Evolutionary conservation across 2,888 invertebrate genomes (phyloP).

Genomic region (Torymus tubicola): DNA sequence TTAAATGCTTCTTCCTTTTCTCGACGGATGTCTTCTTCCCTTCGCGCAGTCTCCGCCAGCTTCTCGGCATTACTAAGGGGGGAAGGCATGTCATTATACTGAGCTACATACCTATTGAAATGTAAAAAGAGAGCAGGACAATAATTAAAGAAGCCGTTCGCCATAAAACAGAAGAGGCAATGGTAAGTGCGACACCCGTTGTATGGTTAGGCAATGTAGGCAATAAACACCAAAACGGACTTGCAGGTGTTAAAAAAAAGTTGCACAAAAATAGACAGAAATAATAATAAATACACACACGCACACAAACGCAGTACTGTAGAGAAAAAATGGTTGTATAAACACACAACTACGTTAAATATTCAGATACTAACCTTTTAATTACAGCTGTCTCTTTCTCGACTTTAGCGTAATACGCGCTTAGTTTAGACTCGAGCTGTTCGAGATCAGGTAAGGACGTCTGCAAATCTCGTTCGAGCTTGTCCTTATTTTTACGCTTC

Average conservation of each 20-base stretch:
- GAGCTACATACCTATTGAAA: slow-evolving; percentile 73
- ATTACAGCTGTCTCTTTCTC: slow-evolving; percentile 81
- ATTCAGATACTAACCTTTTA: slow-evolving; percentile 77
- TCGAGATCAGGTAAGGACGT: slow-evolving; percentile 85
- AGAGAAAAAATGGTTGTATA: not conserved
- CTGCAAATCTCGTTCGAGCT: slow-evolving; percentile 81
- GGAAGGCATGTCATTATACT: slow-evolving; percentile 75
- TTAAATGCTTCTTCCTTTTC: slow-evolving; percentile 72
- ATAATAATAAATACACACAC: too few species aligned
- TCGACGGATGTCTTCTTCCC: slow-evolving; percentile 73
- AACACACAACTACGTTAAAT: slow-evolving; percentile 23
- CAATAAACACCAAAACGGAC: too few species aligned
- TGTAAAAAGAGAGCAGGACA: slow-evolving; percentile 68
- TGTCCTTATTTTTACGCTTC: slow-evolving; percentile 77
- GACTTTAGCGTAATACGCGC: slow-evolving; percentile 87
- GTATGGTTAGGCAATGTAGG: too few species aligned
- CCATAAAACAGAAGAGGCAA: slow-evolving; percentile 15
- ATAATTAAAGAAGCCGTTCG: slow-evolving; percentile 55
- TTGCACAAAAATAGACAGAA: too few species aligned
- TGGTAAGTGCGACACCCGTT: too few species aligned
- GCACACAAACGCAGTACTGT: too few species aligned
- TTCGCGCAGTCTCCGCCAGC: slow-evolving; percentile 71
- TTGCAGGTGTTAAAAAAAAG: too few species aligned
- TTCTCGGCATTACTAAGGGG: slow-evolving; percentile 75
- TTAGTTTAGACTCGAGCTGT: slow-evolving; percentile 86